Evolutionary conservation across 2,113 vertebrate genomes (phyloP), one percentile per base, ranked within the genome.

Genomic region (Lophura nycthemera): DNA sequence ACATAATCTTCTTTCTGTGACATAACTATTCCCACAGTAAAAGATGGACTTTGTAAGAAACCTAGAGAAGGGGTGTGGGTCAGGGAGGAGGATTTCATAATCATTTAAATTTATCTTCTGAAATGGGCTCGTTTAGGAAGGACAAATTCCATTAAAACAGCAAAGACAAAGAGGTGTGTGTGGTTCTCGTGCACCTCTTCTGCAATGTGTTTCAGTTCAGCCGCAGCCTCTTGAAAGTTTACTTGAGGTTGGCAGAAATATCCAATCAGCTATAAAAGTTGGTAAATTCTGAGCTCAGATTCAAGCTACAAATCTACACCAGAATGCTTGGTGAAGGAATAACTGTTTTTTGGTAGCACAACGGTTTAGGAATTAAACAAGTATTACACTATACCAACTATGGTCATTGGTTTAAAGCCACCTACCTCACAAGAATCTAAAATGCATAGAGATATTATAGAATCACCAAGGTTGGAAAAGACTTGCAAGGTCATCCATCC

Each of bases 1-100:
- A 72, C 45, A 10, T 13, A 59, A 45, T 64, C 48, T 38, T 89
- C 43, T 91, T 34, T 10, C 63, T 90, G 87, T 92, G 75, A 45
- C 65, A 69, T 17, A 85, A 65, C n/a, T 89, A 88, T 93, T 86
- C 61, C 90, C 78, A 66, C n/a, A 83, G 83, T 85, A 87, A 85
- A 74, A 85, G 80, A 30, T 0, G 3, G 32, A 78, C 52, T 30
- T 36, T 2, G 3, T 59, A 57, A 88, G 64, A 83, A 67, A 36
- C 32, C 78, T 38, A 45, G 43, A 79, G 75, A 69, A 89, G 32
- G 38, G 29, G 19, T 81, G 78, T 65, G 60, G 70, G 77, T 83
- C 82, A 92, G 36, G 18, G 29, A 81, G 71, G 34, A 85, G 66
- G 69, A 95, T 94, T 90, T 72, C 32, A 57, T 63, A 75, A 87